Evolutionary conservation across 92 coral and sea anemone species (phyloP).

Genomic region (Actinostola sp.): DNA sequence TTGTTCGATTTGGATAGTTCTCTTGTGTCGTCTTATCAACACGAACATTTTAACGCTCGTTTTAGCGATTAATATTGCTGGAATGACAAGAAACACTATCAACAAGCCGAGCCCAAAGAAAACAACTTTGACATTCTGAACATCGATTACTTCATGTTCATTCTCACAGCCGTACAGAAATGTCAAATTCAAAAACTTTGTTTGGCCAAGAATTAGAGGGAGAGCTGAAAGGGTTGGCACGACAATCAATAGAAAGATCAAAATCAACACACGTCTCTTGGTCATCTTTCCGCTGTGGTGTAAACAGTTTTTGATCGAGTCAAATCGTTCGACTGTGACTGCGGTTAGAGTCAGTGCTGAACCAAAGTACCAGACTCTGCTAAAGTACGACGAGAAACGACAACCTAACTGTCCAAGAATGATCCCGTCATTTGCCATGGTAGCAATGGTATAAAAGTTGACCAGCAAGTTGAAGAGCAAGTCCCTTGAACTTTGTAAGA

Average conservation of each 20-base stretch:
- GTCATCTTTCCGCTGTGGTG: slow-evolving; percentile 3
- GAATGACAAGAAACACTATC: not conserved
- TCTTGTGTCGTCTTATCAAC: not conserved
- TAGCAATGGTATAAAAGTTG: slow-evolving; percentile 6
- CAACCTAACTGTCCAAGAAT: not conserved
- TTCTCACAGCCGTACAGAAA: slow-evolving; percentile 3
- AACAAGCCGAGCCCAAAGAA: not conserved
- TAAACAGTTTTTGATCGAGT: slow-evolving; percentile 4
- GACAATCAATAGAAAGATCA: not conserved
- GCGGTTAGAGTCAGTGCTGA: slow-evolving; percentile 3
- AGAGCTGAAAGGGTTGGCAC: not conserved
- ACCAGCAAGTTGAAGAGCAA: not conserved
- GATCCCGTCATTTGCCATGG: not conserved
- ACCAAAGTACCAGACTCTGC: slow-evolving; percentile 13
- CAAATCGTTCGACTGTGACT: not conserved
- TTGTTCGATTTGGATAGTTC: not conserved
- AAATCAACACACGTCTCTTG: not conserved
- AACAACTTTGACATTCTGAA: not conserved
- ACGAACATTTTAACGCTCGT: not conserved
- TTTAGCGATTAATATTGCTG: not conserved
- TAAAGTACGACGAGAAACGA: slow-evolving; percentile 1
- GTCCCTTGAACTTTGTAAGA: not conserved
- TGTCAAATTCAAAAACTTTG: not conserved
- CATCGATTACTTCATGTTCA: not conserved
- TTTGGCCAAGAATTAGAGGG: not conserved